Evolutionary conservation across 2,888 invertebrate genomes (phyloP), one percentile per base, ranked within the genome.

Genomic region (Eucera pruinosa): DNA sequence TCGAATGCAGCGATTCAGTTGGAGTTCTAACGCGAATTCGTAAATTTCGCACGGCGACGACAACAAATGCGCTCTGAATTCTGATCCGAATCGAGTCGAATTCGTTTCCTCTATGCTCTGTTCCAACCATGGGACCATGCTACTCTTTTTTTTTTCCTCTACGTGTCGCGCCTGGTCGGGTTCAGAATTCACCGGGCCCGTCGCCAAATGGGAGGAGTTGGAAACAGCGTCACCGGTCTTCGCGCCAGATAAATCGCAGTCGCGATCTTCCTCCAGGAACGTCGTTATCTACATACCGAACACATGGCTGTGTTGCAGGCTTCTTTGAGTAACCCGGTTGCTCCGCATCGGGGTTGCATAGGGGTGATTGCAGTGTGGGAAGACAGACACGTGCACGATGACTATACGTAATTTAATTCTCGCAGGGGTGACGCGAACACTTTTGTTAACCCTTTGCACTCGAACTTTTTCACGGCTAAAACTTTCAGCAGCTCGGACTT

Each of bases 231-330:
- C 66, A 71, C 67, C 60, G 68, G 67, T 70, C 78, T 74, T 79
- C 80, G 75, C 72, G 78, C 77, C 70, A 80, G 86, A 88, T 88
- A 87, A 88, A 88, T 88, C 88, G 85, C 80, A 78, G 81, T 84
- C 85, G 82, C 84, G 86, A 88, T 88, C 82, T 82, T 81, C 83
- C 75, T 79, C 72, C 78, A 72, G 73, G 79, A 80, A 82, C 77
- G 79, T 75, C 79, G 80, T 84, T 83, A 84, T 82, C 83, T 74
- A 30, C 54, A 52, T 43, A 62, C 41, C 64, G 47, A 57, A 58
- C n/a, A 36, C 62, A 54, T 55, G 36, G 27, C 23, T 27, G 9
- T 23, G 45, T 45, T 20, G 39, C 27, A 43, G 7, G 23, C 15
- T 9, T 61, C 30, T 23, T 33, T n/a, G 11, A 47, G 11, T 23